Conservation (phyloP, 2,888 invertebrate genomes). For the Formica aserva region DNA sequence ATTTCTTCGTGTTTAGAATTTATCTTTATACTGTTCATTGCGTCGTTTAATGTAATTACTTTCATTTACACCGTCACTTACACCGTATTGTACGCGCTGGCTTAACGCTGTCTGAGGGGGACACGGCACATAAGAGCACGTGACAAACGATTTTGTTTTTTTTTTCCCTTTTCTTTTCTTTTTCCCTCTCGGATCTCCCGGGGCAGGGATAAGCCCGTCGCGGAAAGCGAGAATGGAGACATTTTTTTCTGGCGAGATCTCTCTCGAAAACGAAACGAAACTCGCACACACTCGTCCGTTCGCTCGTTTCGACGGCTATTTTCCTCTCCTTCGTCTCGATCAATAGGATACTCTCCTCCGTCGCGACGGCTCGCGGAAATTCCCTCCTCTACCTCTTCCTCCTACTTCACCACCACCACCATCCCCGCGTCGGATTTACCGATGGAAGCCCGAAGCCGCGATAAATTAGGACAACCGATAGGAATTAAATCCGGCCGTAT, state of each 20-base stretch:
- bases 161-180: background rate
- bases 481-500: conserved; percentile 82
- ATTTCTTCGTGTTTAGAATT: background rate
- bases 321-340: conserved; percentile 57
- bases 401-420: background rate
- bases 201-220: background rate
- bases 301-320: conserved; percentile 54
- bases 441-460: conserved; percentile 72
- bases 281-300: conserved; percentile 18
- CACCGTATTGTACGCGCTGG: conserved; percentile 43
- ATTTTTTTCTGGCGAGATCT: conserved; percentile 31
- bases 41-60: conserved; percentile 33
- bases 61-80: conserved; percentile 35
- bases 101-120: conserved; percentile 28
- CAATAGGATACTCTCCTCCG: conserved; percentile 51
- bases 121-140: conserved; percentile 27
- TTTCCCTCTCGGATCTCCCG: conserved; percentile 1
- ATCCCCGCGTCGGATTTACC: conserved; percentile 46
- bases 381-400: conserved; percentile 2
- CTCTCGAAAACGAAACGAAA: conserved; percentile 22
- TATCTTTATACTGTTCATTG: background rate
- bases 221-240: conserved; percentile 36
- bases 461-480: conserved; percentile 82
- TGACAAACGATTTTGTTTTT: conserved; percentile 40
- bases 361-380: conserved; percentile 26